Evolutionary conservation across 2,888 invertebrate species (phyloP).

Genomic region (Melolontha melolontha): DNA sequence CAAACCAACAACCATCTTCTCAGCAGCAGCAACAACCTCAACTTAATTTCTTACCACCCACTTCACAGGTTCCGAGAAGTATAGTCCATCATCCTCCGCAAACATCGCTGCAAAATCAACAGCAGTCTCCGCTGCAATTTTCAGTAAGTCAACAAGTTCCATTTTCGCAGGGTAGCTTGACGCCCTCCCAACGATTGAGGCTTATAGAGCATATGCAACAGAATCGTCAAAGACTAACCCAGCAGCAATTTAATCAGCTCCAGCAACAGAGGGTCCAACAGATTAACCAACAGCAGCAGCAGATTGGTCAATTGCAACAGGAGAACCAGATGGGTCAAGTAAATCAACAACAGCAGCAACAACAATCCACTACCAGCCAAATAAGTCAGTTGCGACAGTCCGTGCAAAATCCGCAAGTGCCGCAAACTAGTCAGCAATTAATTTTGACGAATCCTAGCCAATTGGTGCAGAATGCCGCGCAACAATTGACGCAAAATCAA

Average conservation of each 20-base stretch:
- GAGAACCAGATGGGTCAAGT: conserved; percentile 22
- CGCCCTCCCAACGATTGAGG: conserved; percentile 39
- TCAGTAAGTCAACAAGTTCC: conserved; percentile 20
- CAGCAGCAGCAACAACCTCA: conserved; percentile 34
- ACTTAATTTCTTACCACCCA: conserved; percentile 44
- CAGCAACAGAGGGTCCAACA: conserved; percentile 32
- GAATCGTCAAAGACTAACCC: conserved; percentile 40
- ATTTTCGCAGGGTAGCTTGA: conserved; percentile 31
- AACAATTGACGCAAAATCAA: conserved; percentile 58
- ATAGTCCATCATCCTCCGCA: conserved; percentile 62
- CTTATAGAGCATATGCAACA: conserved; percentile 46
- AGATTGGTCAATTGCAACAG: conserved; percentile 41
- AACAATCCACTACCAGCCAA: conserved; percentile 41
- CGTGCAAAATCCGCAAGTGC: conserved; percentile 58
- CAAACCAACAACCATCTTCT: conserved; percentile 41
- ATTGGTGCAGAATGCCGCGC: conserved; percentile 61
- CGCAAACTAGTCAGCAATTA: conserved; percentile 44
- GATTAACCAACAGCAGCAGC: conserved; percentile 28
- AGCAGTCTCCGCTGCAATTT: conserved; percentile 54
- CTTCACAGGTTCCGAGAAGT: conserved; percentile 58
- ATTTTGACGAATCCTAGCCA: conserved; percentile 54
- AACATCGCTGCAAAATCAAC: conserved; percentile 58
- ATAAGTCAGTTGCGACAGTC: conserved; percentile 60
- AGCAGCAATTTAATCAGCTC: conserved; percentile 40
- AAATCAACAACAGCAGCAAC: conserved; percentile 43